A percentile compares a stretch with the other conserved stretches of the same genome.
Conservation (phyloP, 2,797 vertebrate species). For the Leptodactylus fallax region DNA sequence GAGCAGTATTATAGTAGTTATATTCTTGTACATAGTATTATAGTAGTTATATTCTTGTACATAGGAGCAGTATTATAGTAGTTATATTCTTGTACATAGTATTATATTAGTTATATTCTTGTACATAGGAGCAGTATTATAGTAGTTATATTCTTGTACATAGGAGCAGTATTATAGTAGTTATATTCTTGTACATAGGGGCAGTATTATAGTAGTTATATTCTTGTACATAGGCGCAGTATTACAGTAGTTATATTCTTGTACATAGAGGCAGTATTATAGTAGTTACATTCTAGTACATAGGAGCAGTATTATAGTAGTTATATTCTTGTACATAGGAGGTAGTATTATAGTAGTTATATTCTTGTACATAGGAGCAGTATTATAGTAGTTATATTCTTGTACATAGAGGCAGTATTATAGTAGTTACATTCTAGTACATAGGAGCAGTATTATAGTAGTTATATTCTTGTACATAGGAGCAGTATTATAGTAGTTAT, state of each 20-base stretch:
- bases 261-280: slow-evolving; percentile 6
- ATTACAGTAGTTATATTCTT: slow-evolving; percentile 19
- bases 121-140: no score
- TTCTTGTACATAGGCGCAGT: slow-evolving; percentile 6
- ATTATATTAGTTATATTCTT: slow-evolving; percentile 1
- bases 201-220: slow-evolving; percentile 25
- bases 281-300: slow-evolving; percentile 12
- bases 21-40: slow-evolving; percentile 27
- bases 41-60: slow-evolving; percentile 22
- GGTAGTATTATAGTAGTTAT: slow-evolving; percentile 20
- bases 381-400: slow-evolving; percentile 21
- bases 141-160: no score
- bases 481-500: slow-evolving; percentile 17
- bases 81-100: slow-evolving; percentile 20
- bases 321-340: neutral
- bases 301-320: slow-evolving; percentile 17
- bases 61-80: slow-evolving; percentile 8
- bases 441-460: slow-evolving; percentile 2
- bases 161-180: neutral
- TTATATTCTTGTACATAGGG: neutral
- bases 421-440: slow-evolving; percentile 10
- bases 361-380: slow-evolving; percentile 14
- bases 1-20: slow-evolving; percentile 24
- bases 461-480: slow-evolving; percentile 16
- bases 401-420: slow-evolving; percentile 6